Percentiles rank a stretch among this genome's conserved stretches.
Conservation (phyloP, 2,797 vertebrate genomes). For the Pogoniulus pusillus region DNA sequence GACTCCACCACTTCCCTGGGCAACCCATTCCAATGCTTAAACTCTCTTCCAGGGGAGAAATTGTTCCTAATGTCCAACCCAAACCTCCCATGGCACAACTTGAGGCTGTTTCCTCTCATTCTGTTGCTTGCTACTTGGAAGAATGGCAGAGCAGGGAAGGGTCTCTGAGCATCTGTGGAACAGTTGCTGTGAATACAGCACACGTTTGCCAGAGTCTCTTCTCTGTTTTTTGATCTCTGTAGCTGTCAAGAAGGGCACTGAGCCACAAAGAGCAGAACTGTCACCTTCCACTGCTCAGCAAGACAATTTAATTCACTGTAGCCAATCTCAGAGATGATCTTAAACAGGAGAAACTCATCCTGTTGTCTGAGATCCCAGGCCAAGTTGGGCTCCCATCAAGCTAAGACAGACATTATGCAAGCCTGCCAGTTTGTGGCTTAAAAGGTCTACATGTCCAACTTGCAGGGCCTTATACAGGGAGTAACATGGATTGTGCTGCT, state of each 20-base stretch:
- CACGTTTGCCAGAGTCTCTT: not conserved
- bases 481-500: too few relatives aligned
- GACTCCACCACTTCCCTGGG: too few relatives aligned
- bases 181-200: not conserved
- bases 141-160: not conserved
- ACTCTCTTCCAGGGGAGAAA: too few relatives aligned
- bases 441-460: not conserved
- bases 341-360: not conserved
- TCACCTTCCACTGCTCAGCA: not conserved
- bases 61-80: too few relatives aligned
- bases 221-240: not conserved
- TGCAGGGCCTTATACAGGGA: not conserved
- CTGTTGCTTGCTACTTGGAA: too few relatives aligned
- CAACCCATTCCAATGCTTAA: too few relatives aligned
- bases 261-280: not conserved
- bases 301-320: not conserved
- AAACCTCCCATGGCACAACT: too few relatives aligned
- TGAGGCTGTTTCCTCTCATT: too few relatives aligned
- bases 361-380: not conserved
- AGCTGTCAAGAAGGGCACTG: not conserved
- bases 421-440: not conserved
- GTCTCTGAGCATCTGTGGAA: not conserved
- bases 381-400: not conserved
- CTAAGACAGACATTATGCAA: rapidly evolving
- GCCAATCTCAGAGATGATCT: not conserved